Base-by-base conservation (phyloP, 2,888 invertebrate genomes). In the Acleris literana region DNA sequence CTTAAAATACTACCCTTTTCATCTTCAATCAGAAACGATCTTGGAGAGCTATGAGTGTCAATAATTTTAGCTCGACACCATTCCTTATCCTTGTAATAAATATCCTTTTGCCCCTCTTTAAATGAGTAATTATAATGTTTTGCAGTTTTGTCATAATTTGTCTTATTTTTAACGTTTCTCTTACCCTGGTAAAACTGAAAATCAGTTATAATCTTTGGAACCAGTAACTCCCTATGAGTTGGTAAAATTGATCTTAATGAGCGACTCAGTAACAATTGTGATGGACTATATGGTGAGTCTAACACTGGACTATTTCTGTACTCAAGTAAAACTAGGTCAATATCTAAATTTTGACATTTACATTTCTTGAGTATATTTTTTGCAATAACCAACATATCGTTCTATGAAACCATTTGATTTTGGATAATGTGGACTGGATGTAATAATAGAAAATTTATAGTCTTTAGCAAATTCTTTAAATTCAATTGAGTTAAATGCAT, bases 401-500 rank as follows among this genome's bases (percentile, higher is more conserved):
- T 49, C 49, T 20, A 49, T 29, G 48, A 59, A 59, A 17, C 49
- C 49, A n/a, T 59, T 59, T 1, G 49, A 49, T 29, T 39, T 59
- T 18, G 49, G 49, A 39, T 49, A 58, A 13, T 33, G 5, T 29
- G 49, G 49, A 9, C 49, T 59, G 1, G 49, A 49, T 16, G 53
- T 57, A 9, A 33, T 48, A 5, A 55, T 29, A 54, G 55, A 63
- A 39, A 49, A 63, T 18, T 5, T 22, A 18, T 55, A 55, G 16
- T 17, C 4, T 20, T 29, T 59, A 9, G 59, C 59, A 58, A 64
- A 58, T 3, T 52, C 44, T 44, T 44, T 43, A 58, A 64, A 64
- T 57, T 57, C 56, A 43, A 51, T 3, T 16, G 63, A 56, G 20
- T 63, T 63, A 25, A 63, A 63, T 43, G 63, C 56, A 63, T 63